phyloP scores from a whole-genome alignment of 2,888 invertebrate genomes.

The Acleris emargana region DNA sequence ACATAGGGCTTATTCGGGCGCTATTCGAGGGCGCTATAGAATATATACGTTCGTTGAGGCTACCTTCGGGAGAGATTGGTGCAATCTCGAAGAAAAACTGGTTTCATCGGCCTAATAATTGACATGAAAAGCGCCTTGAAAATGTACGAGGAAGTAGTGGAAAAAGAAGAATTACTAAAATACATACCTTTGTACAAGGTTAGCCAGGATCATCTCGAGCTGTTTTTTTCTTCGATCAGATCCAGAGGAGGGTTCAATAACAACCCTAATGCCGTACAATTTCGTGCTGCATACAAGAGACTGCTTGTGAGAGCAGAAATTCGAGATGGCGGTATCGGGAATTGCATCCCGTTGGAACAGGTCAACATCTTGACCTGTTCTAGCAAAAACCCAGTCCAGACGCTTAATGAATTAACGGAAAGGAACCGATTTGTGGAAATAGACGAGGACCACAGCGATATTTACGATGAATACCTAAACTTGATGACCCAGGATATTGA shows the following conservation, averaged over 20 bases:
- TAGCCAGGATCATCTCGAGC: slow-evolving; percentile 38
- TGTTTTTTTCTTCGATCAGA: slow-evolving; percentile 39
- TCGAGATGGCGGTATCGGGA: no score
- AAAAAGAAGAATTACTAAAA: slow-evolving; percentile 17
- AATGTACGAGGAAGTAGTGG: slow-evolving; percentile 32
- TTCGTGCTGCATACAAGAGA: slow-evolving; percentile 38
- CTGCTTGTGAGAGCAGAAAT: slow-evolving; percentile 36
- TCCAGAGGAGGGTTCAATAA: slow-evolving; percentile 40
- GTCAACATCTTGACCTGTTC: slow-evolving; percentile 39
- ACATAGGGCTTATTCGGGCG: slow-evolving; percentile 35
- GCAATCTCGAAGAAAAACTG: slow-evolving; percentile 40
- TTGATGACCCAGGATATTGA: background rate
- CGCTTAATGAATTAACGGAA: slow-evolving; percentile 21
- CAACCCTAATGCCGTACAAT: slow-evolving; percentile 40
- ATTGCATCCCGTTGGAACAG: slow-evolving; percentile 39
- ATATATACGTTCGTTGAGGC: slow-evolving; percentile 25
- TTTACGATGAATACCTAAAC: slow-evolving; percentile 24
- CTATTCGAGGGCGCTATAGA: slow-evolving; percentile 34
- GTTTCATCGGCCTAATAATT: slow-evolving; percentile 43
- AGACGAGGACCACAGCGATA: slow-evolving; percentile 24
- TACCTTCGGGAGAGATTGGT: slow-evolving; percentile 28
- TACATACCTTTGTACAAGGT: slow-evolving; percentile 36
- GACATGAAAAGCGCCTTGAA: slow-evolving; percentile 34
- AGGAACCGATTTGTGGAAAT: no score
- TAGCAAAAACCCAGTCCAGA: slow-evolving; percentile 28